Conservation (phyloP, 2,797 vertebrate species). For the Naso thynnoides region DNA sequence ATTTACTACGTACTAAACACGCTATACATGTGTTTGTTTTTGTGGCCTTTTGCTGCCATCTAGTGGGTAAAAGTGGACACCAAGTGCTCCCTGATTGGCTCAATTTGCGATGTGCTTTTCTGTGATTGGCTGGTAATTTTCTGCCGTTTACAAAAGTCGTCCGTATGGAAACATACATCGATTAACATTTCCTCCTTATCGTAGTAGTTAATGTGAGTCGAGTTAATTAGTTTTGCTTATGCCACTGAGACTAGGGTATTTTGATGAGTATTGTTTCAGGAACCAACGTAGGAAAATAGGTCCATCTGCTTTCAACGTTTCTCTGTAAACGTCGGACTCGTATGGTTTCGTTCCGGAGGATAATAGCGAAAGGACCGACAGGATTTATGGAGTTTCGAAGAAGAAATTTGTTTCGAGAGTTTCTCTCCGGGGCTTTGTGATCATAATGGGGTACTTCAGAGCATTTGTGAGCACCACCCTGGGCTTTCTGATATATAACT, state of each 20-base stretch:
- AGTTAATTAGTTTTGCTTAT: rapidly evolving
- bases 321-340: rapidly evolving
- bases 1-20: too few relatives aligned
- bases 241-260: rapidly evolving
- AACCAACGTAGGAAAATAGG: rapidly evolving
- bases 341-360: constrained; percentile 59
- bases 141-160: constrained; percentile 18
- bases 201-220: rapidly evolving
- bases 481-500: constrained; percentile 29
- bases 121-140: constrained; percentile 65
- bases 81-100: constrained; percentile 56
- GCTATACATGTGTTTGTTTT: background rate
- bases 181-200: rapidly evolving
- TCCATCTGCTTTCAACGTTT: rapidly evolving
- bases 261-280: rapidly evolving
- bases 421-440: constrained; percentile 25
- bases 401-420: constrained; percentile 51
- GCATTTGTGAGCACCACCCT: constrained; percentile 15
- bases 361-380: constrained; percentile 40
- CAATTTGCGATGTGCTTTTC: constrained; percentile 78
- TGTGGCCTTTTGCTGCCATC: constrained; percentile 49
- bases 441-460: constrained; percentile 59
- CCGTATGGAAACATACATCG: constrained; percentile 55
- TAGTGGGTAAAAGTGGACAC: background rate
- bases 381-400: constrained; percentile 68